Conservation (phyloP, 2,888 invertebrate genomes). For the Ceramica pisi region DNA sequence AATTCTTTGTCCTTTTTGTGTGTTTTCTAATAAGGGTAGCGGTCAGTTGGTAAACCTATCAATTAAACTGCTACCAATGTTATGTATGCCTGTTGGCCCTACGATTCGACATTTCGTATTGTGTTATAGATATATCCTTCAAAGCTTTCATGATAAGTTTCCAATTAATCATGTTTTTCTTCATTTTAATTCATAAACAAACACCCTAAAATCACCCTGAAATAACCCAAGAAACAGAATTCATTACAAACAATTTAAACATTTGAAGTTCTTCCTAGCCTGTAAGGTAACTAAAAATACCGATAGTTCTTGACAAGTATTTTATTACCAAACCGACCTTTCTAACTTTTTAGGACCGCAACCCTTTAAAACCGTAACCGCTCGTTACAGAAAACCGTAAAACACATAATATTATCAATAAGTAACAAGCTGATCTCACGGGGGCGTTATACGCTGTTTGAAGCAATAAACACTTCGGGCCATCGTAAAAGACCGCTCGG, state of each 20-base stretch:
- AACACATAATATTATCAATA: slow-evolving; percentile 54
- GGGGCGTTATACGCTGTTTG: slow-evolving; percentile 36
- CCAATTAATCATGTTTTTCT: no score
- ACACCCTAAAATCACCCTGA: no score
- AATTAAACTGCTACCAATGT: not conserved
- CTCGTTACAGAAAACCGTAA: slow-evolving; percentile 32
- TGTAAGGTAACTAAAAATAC: not conserved
- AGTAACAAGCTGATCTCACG: slow-evolving; percentile 53
- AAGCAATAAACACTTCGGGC: slow-evolving; percentile 56
- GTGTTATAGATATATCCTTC: no score
- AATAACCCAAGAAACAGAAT: not conserved
- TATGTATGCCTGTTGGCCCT: not conserved
- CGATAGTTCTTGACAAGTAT: not conserved
- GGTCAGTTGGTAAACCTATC: not conserved
- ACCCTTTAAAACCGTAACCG: slow-evolving; percentile 30
- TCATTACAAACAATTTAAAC: no score
- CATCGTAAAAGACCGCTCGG: slow-evolving; percentile 58
- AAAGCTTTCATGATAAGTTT: no score
- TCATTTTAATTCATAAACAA: no score
- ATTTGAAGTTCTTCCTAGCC: no score
- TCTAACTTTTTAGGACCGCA: not conserved
- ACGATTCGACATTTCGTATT: not conserved
- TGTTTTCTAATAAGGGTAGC: not conserved
- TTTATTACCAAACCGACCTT: not conserved
- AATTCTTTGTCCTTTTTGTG: not conserved